Percentiles rank a stretch among this genome's conserved stretches.
Conservation (phyloP, 92 coral and sea anemone genomes). For the Palythoa grandis region DNA sequence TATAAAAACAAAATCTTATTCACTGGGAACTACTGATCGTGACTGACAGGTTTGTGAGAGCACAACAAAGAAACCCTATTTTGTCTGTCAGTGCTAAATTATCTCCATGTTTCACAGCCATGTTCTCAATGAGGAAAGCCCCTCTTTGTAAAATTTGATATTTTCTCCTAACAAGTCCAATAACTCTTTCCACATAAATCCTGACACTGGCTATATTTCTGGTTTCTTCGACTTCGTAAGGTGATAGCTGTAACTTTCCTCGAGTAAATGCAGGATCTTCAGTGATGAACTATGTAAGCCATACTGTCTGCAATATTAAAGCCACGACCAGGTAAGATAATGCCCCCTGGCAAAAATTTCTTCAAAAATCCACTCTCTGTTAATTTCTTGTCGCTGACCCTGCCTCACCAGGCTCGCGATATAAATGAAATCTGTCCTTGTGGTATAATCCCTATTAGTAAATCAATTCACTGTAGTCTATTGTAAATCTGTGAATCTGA, state of each 20-base stretch:
- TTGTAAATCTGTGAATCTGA: too few relatives aligned
- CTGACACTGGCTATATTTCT: not conserved
- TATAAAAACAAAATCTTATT: too few relatives aligned
- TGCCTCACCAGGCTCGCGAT: not conserved
- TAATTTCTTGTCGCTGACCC: not conserved
- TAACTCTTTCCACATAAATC: not conserved
- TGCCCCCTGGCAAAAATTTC: not conserved
- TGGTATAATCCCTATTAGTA: not conserved
- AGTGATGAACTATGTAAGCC: not conserved
- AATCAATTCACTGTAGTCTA: not conserved
- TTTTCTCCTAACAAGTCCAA: not conserved
- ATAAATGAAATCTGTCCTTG: not conserved
- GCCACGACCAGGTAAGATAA: not conserved
- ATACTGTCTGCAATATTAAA: not conserved
- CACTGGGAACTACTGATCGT: too few relatives aligned
- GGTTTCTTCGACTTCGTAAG: not conserved
- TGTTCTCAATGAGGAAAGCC: not conserved
- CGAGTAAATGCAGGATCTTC: not conserved
- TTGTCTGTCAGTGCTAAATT: not conserved
- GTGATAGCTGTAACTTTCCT: not conserved
- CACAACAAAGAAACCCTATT: not conserved
- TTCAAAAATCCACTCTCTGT: not conserved
- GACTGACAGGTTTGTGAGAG: not conserved
- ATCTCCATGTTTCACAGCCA: not conserved
- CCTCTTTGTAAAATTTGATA: not conserved